These are phyloP conservation scores for Archivesica marissinica DNA, from an alignment of 1,140 invertebrate genomes.

Conservation along the genomic window DNA sequence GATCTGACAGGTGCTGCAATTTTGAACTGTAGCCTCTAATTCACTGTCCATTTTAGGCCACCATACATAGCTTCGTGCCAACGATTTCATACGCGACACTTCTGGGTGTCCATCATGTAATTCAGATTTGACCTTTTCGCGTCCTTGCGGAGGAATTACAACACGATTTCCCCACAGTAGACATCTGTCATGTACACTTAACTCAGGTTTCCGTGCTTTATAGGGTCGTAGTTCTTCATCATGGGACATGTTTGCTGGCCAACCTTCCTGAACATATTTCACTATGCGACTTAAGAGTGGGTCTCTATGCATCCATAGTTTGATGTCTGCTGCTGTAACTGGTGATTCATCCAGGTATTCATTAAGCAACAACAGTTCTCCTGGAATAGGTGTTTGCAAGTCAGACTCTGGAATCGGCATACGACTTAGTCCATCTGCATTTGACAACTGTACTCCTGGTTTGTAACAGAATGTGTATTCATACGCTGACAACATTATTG, in stretches of 20 bases:
- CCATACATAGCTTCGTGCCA: conserved; percentile 58
- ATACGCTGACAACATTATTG: conserved; percentile 66
- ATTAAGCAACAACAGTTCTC: conserved; percentile 16
- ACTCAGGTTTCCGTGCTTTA: conserved; percentile 7
- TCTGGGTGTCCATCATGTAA: conserved; percentile 63
- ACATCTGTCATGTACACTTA: conserved; percentile 38
- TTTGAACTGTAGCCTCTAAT: neutral
- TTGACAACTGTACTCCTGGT: conserved; percentile 43
- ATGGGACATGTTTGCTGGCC: conserved; percentile 2
- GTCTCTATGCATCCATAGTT: conserved; percentile 44
- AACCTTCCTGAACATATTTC: conserved; percentile 29
- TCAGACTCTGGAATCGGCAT: conserved; percentile 14
- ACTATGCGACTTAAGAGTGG: conserved; percentile 32
- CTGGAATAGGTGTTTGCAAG: neutral
- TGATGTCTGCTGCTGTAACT: conserved; percentile 30
- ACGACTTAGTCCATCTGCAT: conserved; percentile 44
- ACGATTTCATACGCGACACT: conserved; percentile 52
- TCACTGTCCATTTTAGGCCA: conserved; percentile 56
- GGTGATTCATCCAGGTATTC: conserved; percentile 10
- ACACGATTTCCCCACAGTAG: conserved; percentile 54
- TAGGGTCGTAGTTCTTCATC: conserved; percentile 32
- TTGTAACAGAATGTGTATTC: conserved; percentile 69
- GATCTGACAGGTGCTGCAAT: conserved; percentile 1
- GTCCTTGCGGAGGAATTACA: conserved; percentile 22
- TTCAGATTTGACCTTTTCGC: conserved; percentile 10